Base-by-base conservation (phyloP, 2,888 invertebrate species). In the Netelia fuscicornis region DNA sequence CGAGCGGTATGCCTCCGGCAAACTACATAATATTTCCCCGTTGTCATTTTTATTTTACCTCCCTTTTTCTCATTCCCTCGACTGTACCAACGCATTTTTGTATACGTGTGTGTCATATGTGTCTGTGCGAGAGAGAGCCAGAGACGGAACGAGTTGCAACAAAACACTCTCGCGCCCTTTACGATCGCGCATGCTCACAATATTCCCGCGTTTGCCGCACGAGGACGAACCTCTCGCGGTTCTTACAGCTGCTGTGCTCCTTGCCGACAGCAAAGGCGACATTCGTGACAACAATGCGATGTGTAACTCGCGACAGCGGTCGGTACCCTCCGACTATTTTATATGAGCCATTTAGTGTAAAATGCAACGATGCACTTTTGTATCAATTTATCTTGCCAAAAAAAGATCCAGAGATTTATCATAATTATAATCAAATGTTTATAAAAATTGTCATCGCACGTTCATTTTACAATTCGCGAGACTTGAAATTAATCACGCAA, bases 1-100 rank as follows among this genome's bases (percentile, higher is more conserved):
- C 23, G 48, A 11, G 62, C 74, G 58, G 58, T 48, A 52, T 70
- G 75, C 83, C 86, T 86, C 83, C 83, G 84, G 88, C 87, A 86
- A 85, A 84, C 86, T 87, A 86, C 87, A 86, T 87, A 84, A 87
- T 88, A 85, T 88, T 87, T 86, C 71, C 76, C 74, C 60, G 48
- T 68, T 81, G 75, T 71, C 62, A 76, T 81, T 64, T 81, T 76
- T 65, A 25, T 76, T 72, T 65, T 56, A 13, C 23, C 81, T 84
- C 77, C 82, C 76, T 81, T 81, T 87, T 84, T 83, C 80, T 77
- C 83, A 67, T 62, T 81, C 62, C 37, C 78, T 37, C 60, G 37
- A 37, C 37, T 37, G 5, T 37, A 37, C 37, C 0, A 37, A 37
- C 37, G 37, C 37, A 37, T 37, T 37, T 37, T 37, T 37, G 8